Evolutionary conservation across 1,140 invertebrate species (phyloP).

Genomic region (Neodiprion pinetum): DNA sequence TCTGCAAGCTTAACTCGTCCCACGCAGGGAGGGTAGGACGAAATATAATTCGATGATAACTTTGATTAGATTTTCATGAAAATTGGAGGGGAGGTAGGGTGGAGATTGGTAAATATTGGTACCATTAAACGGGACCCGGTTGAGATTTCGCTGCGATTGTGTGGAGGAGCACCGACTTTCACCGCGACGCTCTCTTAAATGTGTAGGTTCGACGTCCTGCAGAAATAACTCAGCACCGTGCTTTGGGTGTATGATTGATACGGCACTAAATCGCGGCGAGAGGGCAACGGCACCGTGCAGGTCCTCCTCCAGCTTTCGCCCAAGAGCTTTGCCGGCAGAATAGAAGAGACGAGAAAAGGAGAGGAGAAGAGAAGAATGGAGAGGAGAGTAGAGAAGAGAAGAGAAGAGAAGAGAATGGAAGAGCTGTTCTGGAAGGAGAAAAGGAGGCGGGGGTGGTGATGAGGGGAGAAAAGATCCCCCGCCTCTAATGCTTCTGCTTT

Average conservation of each 20-base stretch:
- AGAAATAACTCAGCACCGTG: neutral
- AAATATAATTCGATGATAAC: no score
- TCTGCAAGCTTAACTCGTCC: no score
- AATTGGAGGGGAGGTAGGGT: no score
- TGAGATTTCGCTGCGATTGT: no score
- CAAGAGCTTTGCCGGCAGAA: neutral
- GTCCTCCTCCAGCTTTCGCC: neutral
- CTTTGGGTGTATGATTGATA: slow-evolving; percentile 3
- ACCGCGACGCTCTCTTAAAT: no score
- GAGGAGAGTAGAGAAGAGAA: slow-evolving; percentile 7
- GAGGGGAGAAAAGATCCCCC: neutral
- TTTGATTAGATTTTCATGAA: no score
- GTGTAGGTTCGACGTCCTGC: no score
- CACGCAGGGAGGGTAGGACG: no score
- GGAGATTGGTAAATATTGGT: no score
- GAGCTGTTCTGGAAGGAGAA: no score
- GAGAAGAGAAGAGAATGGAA: neutral
- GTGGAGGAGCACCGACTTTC: no score
- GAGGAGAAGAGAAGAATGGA: neutral
- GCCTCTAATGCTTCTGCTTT: neutral
- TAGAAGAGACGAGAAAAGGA: neutral
- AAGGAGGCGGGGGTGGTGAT: neutral
- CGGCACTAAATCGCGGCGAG: neutral
- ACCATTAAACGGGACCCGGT: no score
- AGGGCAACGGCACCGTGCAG: neutral